These are phyloP conservation scores for Corythornis cristatus DNA, from an alignment of 2,113 vertebrate genomes.

Conservation along the genomic window DNA sequence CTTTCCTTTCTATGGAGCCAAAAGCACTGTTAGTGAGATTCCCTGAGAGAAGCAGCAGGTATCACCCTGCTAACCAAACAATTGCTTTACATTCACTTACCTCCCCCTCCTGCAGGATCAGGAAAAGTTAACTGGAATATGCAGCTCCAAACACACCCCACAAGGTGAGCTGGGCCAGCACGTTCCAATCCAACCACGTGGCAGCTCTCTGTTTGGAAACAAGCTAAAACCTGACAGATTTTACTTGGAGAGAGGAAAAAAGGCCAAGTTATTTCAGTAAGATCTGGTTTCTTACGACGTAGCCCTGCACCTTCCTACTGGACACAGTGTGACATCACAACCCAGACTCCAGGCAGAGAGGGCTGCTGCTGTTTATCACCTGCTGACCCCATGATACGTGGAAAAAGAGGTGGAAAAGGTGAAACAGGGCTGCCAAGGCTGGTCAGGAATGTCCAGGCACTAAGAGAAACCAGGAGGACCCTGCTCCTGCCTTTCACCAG, in stretches of 20 bases:
- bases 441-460: background rate
- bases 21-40: background rate
- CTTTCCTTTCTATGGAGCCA: background rate
- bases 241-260: background rate
- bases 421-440: background rate
- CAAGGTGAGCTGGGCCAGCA: background rate
- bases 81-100: constrained; percentile 54
- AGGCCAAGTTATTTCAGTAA: background rate
- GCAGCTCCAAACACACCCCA: constrained; percentile 17
- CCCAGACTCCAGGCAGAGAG: background rate
- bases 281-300: background rate
- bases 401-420: background rate
- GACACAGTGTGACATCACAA: background rate
- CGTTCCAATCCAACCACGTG: background rate
- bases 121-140: constrained; percentile 59
- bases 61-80: background rate
- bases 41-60: constrained; percentile 16
- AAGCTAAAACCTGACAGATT: background rate
- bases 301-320: background rate
- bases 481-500: background rate
- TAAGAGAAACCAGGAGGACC: background rate
- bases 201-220: constrained; percentile 12
- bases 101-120: constrained; percentile 8
- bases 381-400: background rate
- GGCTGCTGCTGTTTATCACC: background rate